phyloP scores from a whole-genome alignment of 2,888 invertebrate genomes.

The Augiades crinisus region DNA sequence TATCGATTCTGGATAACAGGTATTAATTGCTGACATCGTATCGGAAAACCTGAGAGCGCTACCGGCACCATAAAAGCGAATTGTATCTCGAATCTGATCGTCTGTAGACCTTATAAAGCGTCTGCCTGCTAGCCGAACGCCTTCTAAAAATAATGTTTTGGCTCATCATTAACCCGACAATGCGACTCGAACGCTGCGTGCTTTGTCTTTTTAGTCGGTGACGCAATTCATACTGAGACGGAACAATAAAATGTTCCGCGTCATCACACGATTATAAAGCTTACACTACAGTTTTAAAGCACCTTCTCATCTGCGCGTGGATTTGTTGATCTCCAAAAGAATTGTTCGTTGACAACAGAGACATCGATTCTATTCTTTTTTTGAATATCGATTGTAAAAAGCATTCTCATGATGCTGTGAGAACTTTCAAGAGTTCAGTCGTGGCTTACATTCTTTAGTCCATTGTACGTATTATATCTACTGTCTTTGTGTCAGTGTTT shows the following conservation, averaged over 20 bases:
- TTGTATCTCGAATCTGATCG: slow-evolving; percentile 54
- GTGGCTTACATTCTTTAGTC: slow-evolving; percentile 64
- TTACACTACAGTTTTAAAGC: slow-evolving; percentile 37
- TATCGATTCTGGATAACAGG: slow-evolving; percentile 15
- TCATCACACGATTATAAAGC: slow-evolving; percentile 38
- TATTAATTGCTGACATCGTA: slow-evolving; percentile 24
- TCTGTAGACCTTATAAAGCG: slow-evolving; percentile 58
- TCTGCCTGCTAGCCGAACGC: slow-evolving; percentile 39
- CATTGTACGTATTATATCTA: slow-evolving; percentile 49
- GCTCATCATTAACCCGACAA: slow-evolving; percentile 72
- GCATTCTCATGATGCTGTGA: slow-evolving; percentile 77
- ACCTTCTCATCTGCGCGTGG: slow-evolving; percentile 33
- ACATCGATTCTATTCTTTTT: slow-evolving; percentile 77
- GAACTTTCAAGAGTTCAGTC: slow-evolving; percentile 69
- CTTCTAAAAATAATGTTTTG: slow-evolving; percentile 76
- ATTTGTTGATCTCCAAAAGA: slow-evolving; percentile 67
- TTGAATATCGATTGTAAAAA: slow-evolving; percentile 80
- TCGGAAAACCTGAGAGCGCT: slow-evolving; percentile 42
- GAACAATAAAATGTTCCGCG: slow-evolving; percentile 58
- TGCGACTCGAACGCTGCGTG: slow-evolving; percentile 64
- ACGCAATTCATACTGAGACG: slow-evolving; percentile 74
- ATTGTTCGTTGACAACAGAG: slow-evolving; percentile 79
- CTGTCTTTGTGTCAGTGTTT: slow-evolving; percentile 57
- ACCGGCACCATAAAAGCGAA: slow-evolving; percentile 65
- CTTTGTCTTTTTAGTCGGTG: slow-evolving; percentile 79